Evolutionary conservation across 2,888 invertebrate genomes (phyloP), one percentile per base, ranked within the genome.

Genomic region (Actias luna): DNA sequence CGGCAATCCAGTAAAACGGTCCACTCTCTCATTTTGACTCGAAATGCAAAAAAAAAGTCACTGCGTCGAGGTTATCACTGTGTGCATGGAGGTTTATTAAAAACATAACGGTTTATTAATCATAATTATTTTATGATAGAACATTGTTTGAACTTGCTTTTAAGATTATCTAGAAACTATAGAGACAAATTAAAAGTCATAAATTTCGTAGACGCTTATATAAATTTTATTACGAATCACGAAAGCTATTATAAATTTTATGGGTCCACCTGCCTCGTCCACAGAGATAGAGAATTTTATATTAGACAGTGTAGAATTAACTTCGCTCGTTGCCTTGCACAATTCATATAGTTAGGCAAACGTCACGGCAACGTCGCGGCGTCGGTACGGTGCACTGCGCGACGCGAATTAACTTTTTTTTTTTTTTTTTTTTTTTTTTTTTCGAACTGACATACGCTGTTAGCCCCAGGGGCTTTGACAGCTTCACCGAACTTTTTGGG

Each of bases 281-380:
- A 31, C 18, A 27, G 29, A 16, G 22, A 29, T 18, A n/a, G 7
- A n/a, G 14, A 18, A 16, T 61, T 61, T 57, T 31, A 42, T n/a
- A 18, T 16, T 39, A 29, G 5, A 25, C 36, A 50, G n/a, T 14
- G 58, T 55, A 59, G 64, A 64, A 64, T 64, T 66, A 18, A 14
- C 66, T 64, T 67, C 61, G 65, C 52, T 55, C 63, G 63, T 64
- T 69, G 68, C 63, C 58, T 66, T 72, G 72, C 72, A 74, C 67
- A 58, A 59, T 74, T 70, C 69, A 71, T 65, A 70, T 75, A 78
- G 77, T 75, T 63, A 64, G 64, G 65, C 64, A 59, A 65, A 66
- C 60, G 66, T 62, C 59, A 64, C 14, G 58, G 27, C n/a, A 14
- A 52, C 58, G 35, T 31, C 50, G 60, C n/a, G 31, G 60, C n/a